Evolutionary conservation across 2,888 invertebrate species (phyloP).

Genomic region (Drosophila gaucha): DNA sequence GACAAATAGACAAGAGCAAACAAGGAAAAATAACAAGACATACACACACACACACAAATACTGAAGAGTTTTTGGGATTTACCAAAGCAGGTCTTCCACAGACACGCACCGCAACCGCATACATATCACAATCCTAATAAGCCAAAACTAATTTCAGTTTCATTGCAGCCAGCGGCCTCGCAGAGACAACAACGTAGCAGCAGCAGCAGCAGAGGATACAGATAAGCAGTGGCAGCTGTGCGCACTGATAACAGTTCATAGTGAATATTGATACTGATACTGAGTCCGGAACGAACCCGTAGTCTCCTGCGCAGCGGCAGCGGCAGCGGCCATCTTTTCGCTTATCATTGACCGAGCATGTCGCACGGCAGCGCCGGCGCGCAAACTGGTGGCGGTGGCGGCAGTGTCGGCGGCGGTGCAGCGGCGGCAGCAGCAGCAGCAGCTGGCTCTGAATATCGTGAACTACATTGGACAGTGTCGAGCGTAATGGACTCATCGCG

Average conservation of each 20-base stretch:
- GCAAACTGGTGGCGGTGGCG: constrained; percentile 78
- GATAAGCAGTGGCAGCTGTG: constrained; percentile 23
- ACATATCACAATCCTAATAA: constrained; percentile 55
- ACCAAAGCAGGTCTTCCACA: constrained; percentile 8
- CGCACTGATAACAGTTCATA: constrained; percentile 30
- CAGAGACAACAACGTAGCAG: constrained; percentile 40
- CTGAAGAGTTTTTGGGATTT: constrained; percentile 16
- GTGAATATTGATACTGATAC: neutral
- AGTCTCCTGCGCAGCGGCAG: constrained; percentile 29
- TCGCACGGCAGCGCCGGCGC: constrained; percentile 82
- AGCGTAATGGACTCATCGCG: constrained; percentile 99
- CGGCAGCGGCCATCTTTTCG: constrained; percentile 26
- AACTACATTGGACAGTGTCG: constrained; percentile 93
- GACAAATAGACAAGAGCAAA: constrained; percentile 43
- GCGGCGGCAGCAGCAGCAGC: constrained; percentile 67
- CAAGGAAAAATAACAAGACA: constrained; percentile 16
- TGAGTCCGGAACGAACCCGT: neutral
- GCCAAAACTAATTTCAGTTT: constrained; percentile 66
- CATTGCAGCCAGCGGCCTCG: constrained; percentile 50
- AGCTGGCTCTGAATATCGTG: constrained; percentile 84
- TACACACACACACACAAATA: constrained; percentile 5
- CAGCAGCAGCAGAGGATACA: constrained; percentile 14
- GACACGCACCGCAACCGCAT: constrained; percentile 20
- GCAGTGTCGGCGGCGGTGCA: constrained; percentile 72
- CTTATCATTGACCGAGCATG: constrained; percentile 71